A percentile compares a stretch with the other conserved stretches of the same genome.
These are phyloP conservation scores for Cyclophora albipunctata DNA, from an alignment of 2,888 invertebrate genomes.

Conservation along the genomic window DNA sequence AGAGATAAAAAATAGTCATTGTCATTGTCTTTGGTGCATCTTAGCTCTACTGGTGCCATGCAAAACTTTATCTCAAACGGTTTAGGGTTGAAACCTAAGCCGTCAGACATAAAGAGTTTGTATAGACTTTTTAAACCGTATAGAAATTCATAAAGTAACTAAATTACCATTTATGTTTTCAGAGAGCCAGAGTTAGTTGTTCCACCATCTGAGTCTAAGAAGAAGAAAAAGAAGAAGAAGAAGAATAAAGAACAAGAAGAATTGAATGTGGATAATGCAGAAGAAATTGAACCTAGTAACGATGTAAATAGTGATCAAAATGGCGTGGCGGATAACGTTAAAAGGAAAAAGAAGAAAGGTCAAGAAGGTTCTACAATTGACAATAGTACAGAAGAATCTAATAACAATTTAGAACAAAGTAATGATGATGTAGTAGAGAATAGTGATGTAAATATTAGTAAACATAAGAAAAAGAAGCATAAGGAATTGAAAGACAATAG, in stretches of 20 bases:
- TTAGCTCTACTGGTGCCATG: too few relatives aligned
- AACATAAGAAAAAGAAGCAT: constrained; percentile 12
- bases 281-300: constrained; percentile 10
- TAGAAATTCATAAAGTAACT: too few relatives aligned
- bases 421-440: constrained; percentile 4
- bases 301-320: constrained; percentile 6
- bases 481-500: constrained; percentile 2
- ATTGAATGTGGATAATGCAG: constrained; percentile 6
- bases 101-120: too few relatives aligned
- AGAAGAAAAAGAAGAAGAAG: constrained; percentile 57
- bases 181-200: constrained; percentile 56
- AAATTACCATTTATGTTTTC: constrained; percentile 11
- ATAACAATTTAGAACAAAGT: constrained; percentile 7
- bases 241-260: constrained; percentile 35
- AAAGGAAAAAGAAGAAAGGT: constrained; percentile 18
- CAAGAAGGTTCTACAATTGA: too few relatives aligned
- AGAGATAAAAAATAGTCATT: too few relatives aligned
- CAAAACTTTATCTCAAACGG: too few relatives aligned
- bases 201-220: constrained; percentile 45
- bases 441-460: constrained; percentile 15
- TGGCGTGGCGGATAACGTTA: not conserved
- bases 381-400: too few relatives aligned
- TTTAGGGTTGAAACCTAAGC: too few relatives aligned
- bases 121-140: too few relatives aligned
- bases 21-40: too few relatives aligned